Base-by-base conservation (phyloP, 2,888 invertebrate species). In the Leptarthrus brevirostris region DNA sequence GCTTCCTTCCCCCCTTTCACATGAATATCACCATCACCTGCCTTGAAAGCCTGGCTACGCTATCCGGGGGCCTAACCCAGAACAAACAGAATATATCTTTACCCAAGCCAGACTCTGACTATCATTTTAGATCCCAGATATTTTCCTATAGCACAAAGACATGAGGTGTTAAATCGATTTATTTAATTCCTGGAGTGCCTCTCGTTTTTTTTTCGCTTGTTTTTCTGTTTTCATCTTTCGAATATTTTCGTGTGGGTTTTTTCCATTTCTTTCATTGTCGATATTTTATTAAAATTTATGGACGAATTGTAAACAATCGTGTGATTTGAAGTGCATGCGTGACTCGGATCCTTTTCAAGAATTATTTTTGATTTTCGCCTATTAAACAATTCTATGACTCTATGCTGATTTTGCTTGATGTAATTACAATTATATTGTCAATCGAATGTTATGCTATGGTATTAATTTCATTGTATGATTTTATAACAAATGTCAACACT, bases 111-210 rank as follows among this genome's bases (percentile, higher is more conserved):
- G n/a, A 6, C 6, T 3, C n/a, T 40, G 12, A 3, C 40, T 40
- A 40, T 40, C 40, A n/a, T n/a, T n/a, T n/a, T n/a, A n/a, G n/a
- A n/a, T 40, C 12, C 3, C 12, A 40, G 30, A 30, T 30, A 30
- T 8, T 5, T 8, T n/a, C 6, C 40, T 40, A 12, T 4, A 20
- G 5, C 40, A 64, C 64, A 64, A 64, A 64, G 64, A 44, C 44
- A 64, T 34, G 40, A 64, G 64, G 64, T 64, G 64, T 64, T 64
- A 64, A 64, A 64, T 64, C 64, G 64, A 64, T 44, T 64, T 64
- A 64, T 64, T 64, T 64, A 64, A 64, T 64, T 44, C 64, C 40
- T 64, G 44, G 64, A 22, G 47, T 44, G 16, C 44, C 64, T 44
- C 64, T 64, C 34, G 40, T 44, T 64, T 64, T 64, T 20, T 18